Conservation (phyloP, 2,888 invertebrate genomes). For the Cremastinae sp. region DNA sequence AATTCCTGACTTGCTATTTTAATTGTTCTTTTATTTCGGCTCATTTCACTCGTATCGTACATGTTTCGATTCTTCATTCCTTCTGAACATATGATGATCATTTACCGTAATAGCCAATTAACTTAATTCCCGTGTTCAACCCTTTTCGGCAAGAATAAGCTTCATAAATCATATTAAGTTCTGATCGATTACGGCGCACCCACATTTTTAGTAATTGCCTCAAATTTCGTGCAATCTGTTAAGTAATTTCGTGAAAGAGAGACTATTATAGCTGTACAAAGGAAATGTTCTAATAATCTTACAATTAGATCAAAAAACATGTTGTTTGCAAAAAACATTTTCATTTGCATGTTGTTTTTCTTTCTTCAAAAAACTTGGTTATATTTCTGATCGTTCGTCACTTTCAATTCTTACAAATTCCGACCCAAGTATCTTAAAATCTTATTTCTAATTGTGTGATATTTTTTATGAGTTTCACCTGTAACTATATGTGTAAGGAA, state of each 20-base stretch:
- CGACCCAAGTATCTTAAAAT: no score
- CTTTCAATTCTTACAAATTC: no score
- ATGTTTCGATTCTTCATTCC: conserved; percentile 1
- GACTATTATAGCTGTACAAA: background rate
- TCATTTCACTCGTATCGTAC: no score
- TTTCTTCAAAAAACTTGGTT: no score
- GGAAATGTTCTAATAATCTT: no score
- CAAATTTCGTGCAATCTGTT: conserved; percentile 8
- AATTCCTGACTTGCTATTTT: conserved; percentile 9
- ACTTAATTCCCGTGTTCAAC: background rate
- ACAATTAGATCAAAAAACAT: no score
- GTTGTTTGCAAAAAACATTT: no score
- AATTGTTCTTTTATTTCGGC: conserved; percentile 25
- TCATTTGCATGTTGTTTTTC: no score
- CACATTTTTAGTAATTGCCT: conserved; percentile 53
- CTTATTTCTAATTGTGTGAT: no score
- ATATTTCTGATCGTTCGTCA: no score
- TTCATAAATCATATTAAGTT: conserved; percentile 39
- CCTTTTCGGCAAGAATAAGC: conserved; percentile 16
- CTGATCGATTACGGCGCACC: conserved; percentile 52
- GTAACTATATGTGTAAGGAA: no score
- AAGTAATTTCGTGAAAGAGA: background rate
- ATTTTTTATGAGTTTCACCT: no score
- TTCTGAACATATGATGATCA: conserved; percentile 40
- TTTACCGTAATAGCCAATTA: conserved; percentile 54